Evolutionary conservation across 1,140 invertebrate genomes (phyloP).

Genomic region (Penaeus japonicus): DNA sequence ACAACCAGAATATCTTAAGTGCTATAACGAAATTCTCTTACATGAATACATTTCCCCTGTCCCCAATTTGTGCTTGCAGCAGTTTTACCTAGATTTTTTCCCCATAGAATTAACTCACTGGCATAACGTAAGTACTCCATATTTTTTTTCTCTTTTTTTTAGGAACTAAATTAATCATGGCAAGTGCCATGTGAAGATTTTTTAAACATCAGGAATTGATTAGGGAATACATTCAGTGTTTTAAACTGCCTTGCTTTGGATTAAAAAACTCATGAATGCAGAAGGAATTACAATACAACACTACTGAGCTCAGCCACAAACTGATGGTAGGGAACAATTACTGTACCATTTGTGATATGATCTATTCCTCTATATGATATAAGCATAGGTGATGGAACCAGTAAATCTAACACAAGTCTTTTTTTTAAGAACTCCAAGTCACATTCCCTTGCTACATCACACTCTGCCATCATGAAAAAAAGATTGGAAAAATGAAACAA

Average conservation of each 20-base stretch:
- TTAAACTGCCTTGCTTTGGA: too few relatives aligned
- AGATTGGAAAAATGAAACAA: too few relatives aligned
- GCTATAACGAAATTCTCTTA: slow-evolving; percentile 2
- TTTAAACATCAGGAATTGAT: too few relatives aligned
- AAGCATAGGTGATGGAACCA: neutral
- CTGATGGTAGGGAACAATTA: slow-evolving; percentile 16
- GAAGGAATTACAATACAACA: neutral
- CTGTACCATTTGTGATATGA: slow-evolving; percentile 15
- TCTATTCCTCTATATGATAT: slow-evolving; percentile 20
- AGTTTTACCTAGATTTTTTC: neutral
- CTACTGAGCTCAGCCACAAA: slow-evolving; percentile 25
- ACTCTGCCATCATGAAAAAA: too few relatives aligned
- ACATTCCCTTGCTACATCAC: neutral
- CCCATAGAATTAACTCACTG: too few relatives aligned
- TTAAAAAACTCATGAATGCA: neutral
- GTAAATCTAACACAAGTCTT: neutral
- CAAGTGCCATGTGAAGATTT: too few relatives aligned
- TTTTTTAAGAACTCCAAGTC: neutral
- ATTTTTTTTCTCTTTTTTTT: neutral
- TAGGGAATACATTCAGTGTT: too few relatives aligned
- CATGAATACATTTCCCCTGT: slow-evolving; percentile 16
- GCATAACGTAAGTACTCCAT: neutral
- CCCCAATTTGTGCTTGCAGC: slow-evolving; percentile 33
- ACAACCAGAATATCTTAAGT: slow-evolving; percentile 28
- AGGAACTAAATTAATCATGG: neutral